phyloP scores from a whole-genome alignment of 2,113 vertebrate species.

The Erythrocercus mccallii region DNA sequence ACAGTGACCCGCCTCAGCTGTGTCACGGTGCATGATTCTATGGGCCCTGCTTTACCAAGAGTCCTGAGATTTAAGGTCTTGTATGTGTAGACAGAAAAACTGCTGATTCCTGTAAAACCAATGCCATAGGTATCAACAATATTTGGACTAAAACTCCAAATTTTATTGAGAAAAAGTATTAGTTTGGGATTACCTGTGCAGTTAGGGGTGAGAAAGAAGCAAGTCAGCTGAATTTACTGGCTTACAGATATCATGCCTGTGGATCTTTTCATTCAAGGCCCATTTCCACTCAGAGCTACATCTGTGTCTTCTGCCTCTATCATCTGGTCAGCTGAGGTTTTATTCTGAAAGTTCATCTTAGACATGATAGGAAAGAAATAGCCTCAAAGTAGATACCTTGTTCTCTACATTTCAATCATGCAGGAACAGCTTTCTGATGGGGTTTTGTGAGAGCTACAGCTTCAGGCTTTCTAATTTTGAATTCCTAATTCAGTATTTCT shows the following conservation, averaged over 20 bases:
- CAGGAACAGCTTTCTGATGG: neutral
- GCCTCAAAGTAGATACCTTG: neutral
- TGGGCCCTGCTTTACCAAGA: neutral
- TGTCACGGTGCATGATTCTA: fast-evolving
- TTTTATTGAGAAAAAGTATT: neutral
- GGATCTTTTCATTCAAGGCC: neutral
- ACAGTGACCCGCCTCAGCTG: neutral
- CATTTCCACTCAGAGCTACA: neutral
- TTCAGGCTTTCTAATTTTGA: neutral
- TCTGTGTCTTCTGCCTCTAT: neutral
- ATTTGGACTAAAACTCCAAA: neutral
- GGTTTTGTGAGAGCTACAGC: neutral
- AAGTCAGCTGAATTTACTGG: neutral
- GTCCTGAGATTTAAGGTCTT: neutral
- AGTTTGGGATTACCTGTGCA: neutral
- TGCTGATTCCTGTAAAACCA: neutral
- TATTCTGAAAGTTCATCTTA: neutral
- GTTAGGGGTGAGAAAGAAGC: neutral
- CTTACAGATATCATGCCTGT: neutral
- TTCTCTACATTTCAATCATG: neutral
- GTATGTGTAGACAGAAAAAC: neutral
- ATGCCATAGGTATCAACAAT: neutral
- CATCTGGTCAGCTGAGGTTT: neutral
- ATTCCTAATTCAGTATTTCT: neutral
- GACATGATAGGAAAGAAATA: neutral